Percentiles rank a stretch among this genome's conserved stretches.
Conservation (phyloP, 64 coral and sea anemone species). For the Catalaphyllia jardinei region DNA sequence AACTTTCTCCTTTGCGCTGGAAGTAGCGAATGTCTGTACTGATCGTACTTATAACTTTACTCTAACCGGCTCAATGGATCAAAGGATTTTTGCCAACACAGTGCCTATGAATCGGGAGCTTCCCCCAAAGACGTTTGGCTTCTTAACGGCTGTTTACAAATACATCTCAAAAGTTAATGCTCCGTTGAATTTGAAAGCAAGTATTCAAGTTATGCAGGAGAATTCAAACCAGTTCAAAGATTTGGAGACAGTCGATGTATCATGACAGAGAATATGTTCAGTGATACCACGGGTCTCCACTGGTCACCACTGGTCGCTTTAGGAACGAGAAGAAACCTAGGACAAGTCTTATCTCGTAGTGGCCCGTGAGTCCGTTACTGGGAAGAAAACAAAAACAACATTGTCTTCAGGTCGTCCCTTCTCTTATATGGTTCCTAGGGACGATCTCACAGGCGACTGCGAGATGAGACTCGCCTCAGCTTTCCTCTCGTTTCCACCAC, state of each 20-base stretch:
- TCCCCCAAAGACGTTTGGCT: neutral
- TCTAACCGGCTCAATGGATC: neutral
- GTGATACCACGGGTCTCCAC: neutral
- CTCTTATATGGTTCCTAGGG: too few species aligned
- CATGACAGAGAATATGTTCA: neutral
- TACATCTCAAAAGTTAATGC: neutral
- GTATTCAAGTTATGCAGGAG: neutral
- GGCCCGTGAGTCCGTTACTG: too few species aligned
- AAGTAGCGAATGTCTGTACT: neutral
- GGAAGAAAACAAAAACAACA: too few species aligned
- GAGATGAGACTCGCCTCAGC: too few species aligned
- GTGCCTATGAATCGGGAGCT: neutral
- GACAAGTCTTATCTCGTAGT: too few species aligned
- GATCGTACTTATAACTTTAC: neutral
- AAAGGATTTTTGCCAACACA: neutral
- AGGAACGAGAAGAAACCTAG: too few species aligned
- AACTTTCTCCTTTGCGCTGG: neutral
- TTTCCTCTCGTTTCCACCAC: too few species aligned
- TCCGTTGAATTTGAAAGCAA: neutral
- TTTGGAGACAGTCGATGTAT: neutral
- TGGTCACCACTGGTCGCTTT: too few species aligned
- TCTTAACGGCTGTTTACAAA: neutral
- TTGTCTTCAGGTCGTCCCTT: too few species aligned
- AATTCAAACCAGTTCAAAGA: neutral
- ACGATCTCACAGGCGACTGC: too few species aligned